Evolutionary conservation across 35 echinoderm and acorn worm genomes (phyloP), one percentile per base, ranked within the genome.

Genomic region (Anneissia japonica): DNA sequence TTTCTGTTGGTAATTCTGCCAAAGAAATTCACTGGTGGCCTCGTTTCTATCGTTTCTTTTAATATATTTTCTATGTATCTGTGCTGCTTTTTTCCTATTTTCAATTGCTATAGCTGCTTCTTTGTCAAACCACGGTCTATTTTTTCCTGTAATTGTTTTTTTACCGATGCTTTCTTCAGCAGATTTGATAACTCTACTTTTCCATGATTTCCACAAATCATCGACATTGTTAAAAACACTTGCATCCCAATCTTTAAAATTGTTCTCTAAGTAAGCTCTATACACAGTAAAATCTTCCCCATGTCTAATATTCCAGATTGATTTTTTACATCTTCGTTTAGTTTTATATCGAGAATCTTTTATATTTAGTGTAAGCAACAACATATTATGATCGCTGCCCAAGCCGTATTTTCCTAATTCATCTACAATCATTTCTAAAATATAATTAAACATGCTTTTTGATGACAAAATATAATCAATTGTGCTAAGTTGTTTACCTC

Each of bases 381-480:
- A 64, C 51, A 64, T 64, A 64, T 64, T 64, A 23, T 64, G 51
- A 23, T 64, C 51, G 26, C 51, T 64, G 26, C 51, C 51, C 51
- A 64, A 64, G 19, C 51, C 26, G 26, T 19, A 26, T 23, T 64
- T 9, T 64, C 51, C 51, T 64, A 64, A 6, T 64, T 64, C 51
- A 26, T 64, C 51, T 26, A 64, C 26, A 3, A 19, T 64, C 51
- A 64, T 64, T 64, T 64, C 51, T 3, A 23, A 64, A 64, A 64
- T n/a, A n/a, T 37, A 21, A 37, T 39, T 81, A 30, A 81, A 30
- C 31, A 81, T 37, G 21, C 39, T 37, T 37, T 35, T 81, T 2
- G 79, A 81, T 4, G 36, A 35, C n/a, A 81, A 41, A 9, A 81
- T 39, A 39, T 81, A 81, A 81, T 81, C 79, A 39, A 81, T 81